Evolutionary conservation across 2,797 vertebrate genomes (phyloP).

Genomic region (Salarias fasciatus): DNA sequence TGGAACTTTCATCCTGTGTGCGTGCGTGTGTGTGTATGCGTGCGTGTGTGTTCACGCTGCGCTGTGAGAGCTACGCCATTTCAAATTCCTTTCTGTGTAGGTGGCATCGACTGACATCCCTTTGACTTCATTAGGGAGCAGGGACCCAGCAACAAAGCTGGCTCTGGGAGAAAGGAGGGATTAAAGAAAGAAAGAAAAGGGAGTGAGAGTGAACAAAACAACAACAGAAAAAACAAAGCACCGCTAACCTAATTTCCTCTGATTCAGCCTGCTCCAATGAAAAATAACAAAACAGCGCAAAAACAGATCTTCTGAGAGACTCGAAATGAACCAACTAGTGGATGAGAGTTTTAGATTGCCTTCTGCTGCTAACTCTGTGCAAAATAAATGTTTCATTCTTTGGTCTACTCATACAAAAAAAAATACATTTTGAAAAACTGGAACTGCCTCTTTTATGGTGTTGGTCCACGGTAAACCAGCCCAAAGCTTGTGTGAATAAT

Average conservation of each 20-base stretch:
- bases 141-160: slow-evolving; percentile 79
- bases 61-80: slow-evolving; percentile 63
- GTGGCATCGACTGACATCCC: slow-evolving; percentile 81
- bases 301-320: slow-evolving; percentile 61
- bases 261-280: slow-evolving; percentile 62
- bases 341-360: slow-evolving; percentile 57
- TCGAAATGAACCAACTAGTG: slow-evolving; percentile 60
- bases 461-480: slow-evolving; percentile 66
- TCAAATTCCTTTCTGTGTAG: slow-evolving; percentile 81
- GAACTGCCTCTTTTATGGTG: slow-evolving; percentile 38
- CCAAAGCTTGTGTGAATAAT: slow-evolving; percentile 79
- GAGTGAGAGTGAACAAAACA: slow-evolving; percentile 70
- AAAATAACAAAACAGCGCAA: slow-evolving; percentile 73
- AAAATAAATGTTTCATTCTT: slow-evolving; percentile 44
- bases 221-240: slow-evolving; percentile 75
- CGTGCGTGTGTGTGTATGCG: not conserved
- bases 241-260: slow-evolving; percentile 80
- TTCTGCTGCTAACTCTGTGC: slow-evolving; percentile 30
- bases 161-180: slow-evolving; percentile 69
- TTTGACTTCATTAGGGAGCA: slow-evolving; percentile 84
- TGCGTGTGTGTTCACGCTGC: slow-evolving; percentile 47
- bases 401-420: slow-evolving; percentile 6
- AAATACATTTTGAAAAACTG: slow-evolving; percentile 5
- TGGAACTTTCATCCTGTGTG: slow-evolving; percentile 55
- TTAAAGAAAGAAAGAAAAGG: slow-evolving; percentile 61